These are phyloP conservation scores for Abramis brama DNA, from an alignment of 2,113 vertebrate species.

Conservation along the genomic window DNA sequence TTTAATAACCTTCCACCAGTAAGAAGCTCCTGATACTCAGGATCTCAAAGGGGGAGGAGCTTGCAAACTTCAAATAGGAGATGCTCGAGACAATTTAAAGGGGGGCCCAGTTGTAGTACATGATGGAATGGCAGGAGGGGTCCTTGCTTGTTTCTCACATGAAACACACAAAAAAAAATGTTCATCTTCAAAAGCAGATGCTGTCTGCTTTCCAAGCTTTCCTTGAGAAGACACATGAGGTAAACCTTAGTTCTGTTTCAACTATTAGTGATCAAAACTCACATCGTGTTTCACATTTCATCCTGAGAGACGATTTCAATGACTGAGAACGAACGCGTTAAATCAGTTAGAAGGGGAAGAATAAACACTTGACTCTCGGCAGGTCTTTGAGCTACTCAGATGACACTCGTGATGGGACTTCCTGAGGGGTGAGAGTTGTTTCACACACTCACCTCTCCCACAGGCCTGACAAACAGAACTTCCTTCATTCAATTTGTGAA, in stretches of 20 bases:
- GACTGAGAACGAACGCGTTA: not conserved
- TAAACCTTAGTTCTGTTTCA: not conserved
- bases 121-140: slow-evolving; percentile 5
- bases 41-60: slow-evolving; percentile 81
- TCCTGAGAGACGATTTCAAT: not conserved
- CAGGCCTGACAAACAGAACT: slow-evolving; percentile 51
- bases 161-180: not conserved
- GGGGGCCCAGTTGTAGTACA: slow-evolving; percentile 3
- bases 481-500: slow-evolving; percentile 62
- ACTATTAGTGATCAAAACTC: not conserved
- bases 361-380: not conserved
- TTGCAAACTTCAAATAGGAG: slow-evolving; percentile 44
- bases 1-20: slow-evolving; percentile 55
- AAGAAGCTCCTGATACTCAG: slow-evolving; percentile 62
- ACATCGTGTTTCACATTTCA: not conserved
- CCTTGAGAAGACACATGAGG: not conserved
- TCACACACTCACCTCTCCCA: slow-evolving; percentile 55
- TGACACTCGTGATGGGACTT: slow-evolving; percentile 35
- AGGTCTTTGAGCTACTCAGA: slow-evolving; percentile 31
- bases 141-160: not conserved
- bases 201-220: not conserved
- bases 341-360: not conserved
- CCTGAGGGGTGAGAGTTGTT: slow-evolving; percentile 27
- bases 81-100: slow-evolving; percentile 30
- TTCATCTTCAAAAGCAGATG: not conserved